Base-by-base conservation (phyloP, 2,113 vertebrate species). In the Procapra przewalskii region DNA sequence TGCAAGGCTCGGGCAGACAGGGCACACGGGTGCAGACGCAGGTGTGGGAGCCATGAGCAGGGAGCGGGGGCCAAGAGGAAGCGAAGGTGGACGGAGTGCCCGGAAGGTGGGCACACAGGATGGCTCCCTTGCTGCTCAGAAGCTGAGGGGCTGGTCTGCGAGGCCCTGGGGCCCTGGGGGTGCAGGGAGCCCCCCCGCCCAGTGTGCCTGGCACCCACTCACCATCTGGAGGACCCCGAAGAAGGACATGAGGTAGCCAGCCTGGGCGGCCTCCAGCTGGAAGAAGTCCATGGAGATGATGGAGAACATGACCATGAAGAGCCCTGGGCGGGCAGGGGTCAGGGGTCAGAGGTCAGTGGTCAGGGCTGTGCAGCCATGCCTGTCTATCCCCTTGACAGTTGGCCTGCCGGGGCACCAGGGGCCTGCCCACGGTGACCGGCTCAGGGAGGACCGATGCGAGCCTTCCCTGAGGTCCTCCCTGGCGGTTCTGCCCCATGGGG, bases 281-380 rank as follows among this genome's bases (percentile, higher is more conserved):
- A 99, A 99, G 98, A 99, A 99, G 33, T 99, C 99, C 98, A 99
- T 98, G 27, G 99, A 99, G 81, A 99, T 99, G 98, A 99, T 97
- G 54, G 99, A 99, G 98, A 99, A 99, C 99, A 99, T 99, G 75
- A 99, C 98, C 97, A 99, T 98, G 98, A 99, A 99, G 93, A 99
- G 98, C 54, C 99, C 99, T 99, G 94, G 6, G 50, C 0, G 5
- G 43, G 11, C 0, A 2, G 5, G 6, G 21, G 33, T 23, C 48
- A 54, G 48, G 48, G 33, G 33, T 52, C 48, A 52, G 31, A 17
- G 50, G 6, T 62, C 60, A 62, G 14, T 33, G 52, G 25, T 5
- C 75, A 77, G 36, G 25, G 95, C 75, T 23, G 3, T 6, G 13
- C 2, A 7, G 11, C 0, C 0, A 0, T 8, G 36, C 48, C 57